phyloP scores from a whole-genome alignment of 2,113 vertebrate genomes.

The Actenoides hombroni region DNA sequence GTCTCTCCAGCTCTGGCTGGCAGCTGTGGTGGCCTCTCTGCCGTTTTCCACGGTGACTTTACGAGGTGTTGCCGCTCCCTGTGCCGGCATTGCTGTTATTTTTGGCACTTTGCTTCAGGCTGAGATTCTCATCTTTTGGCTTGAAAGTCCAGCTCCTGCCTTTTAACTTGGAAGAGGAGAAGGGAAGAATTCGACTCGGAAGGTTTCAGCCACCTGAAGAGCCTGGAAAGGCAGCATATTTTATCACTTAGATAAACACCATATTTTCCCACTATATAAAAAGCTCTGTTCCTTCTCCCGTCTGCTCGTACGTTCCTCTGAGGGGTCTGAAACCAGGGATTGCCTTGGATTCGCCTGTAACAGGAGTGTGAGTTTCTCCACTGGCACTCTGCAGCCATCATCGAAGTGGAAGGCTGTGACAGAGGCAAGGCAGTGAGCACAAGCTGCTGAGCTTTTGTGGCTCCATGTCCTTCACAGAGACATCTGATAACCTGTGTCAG shows the following conservation, averaged over 20 bases:
- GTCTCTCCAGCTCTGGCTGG: background rate
- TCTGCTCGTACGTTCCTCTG: background rate
- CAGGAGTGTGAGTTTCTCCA: background rate
- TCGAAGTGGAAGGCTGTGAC: background rate
- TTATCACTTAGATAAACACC: constrained; percentile 7
- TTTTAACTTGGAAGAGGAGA: constrained; percentile 41
- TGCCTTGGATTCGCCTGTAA: background rate
- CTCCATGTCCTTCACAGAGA: background rate
- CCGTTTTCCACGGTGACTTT: background rate
- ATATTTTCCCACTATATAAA: constrained; percentile 5
- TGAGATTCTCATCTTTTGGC: constrained; percentile 54
- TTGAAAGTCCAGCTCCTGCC: constrained; percentile 28
- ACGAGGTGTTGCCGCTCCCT: background rate
- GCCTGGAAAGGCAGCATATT: constrained; percentile 15
- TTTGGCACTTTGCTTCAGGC: constrained; percentile 39
- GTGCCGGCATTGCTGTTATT: background rate
- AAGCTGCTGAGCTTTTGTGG: background rate
- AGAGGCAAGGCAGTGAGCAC: accelerated
- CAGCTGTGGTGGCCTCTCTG: background rate
- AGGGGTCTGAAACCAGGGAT: background rate
- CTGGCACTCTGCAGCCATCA: background rate
- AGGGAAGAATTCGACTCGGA: background rate
- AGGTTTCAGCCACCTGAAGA: constrained; percentile 39
- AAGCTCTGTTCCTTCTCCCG: constrained; percentile 1
- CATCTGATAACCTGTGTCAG: background rate